These are phyloP conservation scores for Plemyria rubiginata DNA, from an alignment of 2,888 invertebrate genomes.

Conservation along the genomic window DNA sequence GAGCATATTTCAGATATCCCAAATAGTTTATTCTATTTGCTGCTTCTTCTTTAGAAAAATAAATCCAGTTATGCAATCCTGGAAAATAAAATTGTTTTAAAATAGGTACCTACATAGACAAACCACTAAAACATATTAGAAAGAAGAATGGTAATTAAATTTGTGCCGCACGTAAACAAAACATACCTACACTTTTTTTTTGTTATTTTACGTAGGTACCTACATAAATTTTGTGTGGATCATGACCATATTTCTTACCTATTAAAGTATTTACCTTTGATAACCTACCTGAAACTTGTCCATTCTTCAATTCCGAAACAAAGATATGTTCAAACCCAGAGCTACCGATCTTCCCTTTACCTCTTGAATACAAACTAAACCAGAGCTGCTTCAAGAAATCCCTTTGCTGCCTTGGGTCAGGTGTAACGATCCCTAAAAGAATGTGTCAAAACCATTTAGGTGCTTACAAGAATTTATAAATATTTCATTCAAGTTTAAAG, in stretches of 20 bases:
- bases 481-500: neutral
- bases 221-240: no score
- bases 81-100: slow-evolving; percentile 42
- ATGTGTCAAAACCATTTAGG: neutral
- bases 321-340: slow-evolving; percentile 97
- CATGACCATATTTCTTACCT: no score
- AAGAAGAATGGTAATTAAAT: no score
- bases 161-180: no score
- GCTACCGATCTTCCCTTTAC: slow-evolving; percentile 91
- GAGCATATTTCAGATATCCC: slow-evolving; percentile 90
- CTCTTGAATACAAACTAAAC: slow-evolving; percentile 93
- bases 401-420: slow-evolving; percentile 88
- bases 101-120: no score
- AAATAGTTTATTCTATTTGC: slow-evolving; percentile 90
- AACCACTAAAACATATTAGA: no score
- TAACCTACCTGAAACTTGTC: slow-evolving; percentile 86
- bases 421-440: slow-evolving; percentile 83
- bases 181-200: no score
- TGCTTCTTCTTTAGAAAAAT: slow-evolving; percentile 91
- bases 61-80: slow-evolving; percentile 97
- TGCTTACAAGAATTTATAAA: neutral
- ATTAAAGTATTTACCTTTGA: neutral
- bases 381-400: slow-evolving; percentile 90
- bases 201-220: no score
- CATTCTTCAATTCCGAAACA: slow-evolving; percentile 93